Percentiles rank a stretch among this genome's conserved stretches.
Evolutionary conservation across 2,888 invertebrate genomes (phyloP).

Genomic region (Physocephala rufipes): DNA sequence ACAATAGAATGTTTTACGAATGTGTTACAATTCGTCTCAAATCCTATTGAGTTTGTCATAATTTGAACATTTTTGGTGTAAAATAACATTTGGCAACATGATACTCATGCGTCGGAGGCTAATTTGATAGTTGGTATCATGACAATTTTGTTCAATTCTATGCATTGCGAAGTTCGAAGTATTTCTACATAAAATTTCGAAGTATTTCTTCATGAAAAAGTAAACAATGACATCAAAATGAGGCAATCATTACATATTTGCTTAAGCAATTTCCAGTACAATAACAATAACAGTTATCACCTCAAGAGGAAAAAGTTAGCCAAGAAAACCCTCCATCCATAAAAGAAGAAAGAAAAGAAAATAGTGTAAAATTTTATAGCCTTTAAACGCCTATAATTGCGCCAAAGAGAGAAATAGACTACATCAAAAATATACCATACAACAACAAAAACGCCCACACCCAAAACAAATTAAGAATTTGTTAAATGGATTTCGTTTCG

Average conservation of each 20-base stretch:
- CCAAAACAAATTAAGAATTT: too few species aligned
- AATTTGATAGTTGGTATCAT: neutral
- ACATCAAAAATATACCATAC: neutral
- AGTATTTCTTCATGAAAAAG: neutral
- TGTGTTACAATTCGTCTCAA: too few species aligned
- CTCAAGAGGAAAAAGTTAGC: neutral
- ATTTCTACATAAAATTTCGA: neutral
- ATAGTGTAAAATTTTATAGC: constrained; percentile 25
- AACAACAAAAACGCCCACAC: neutral
- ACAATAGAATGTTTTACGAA: too few species aligned
- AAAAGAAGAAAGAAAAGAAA: constrained; percentile 1
- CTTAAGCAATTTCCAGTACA: constrained; percentile 40
- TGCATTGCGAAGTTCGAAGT: too few species aligned
- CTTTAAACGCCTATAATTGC: constrained; percentile 31
- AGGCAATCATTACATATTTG: constrained; percentile 51
- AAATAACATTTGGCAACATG: constrained; percentile 41
- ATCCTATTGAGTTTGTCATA: too few species aligned
- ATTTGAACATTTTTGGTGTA: neutral
- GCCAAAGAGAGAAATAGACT: too few species aligned
- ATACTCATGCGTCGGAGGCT: constrained; percentile 37
- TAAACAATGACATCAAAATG: constrained; percentile 48
- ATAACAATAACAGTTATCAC: constrained; percentile 18
- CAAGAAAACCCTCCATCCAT: neutral
- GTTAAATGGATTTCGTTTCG: too few species aligned
- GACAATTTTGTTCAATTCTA: too few species aligned